Conservation (phyloP, 30 jellyfish, hydroid and myxozoan species). For the Aurelia coerulea region DNA sequence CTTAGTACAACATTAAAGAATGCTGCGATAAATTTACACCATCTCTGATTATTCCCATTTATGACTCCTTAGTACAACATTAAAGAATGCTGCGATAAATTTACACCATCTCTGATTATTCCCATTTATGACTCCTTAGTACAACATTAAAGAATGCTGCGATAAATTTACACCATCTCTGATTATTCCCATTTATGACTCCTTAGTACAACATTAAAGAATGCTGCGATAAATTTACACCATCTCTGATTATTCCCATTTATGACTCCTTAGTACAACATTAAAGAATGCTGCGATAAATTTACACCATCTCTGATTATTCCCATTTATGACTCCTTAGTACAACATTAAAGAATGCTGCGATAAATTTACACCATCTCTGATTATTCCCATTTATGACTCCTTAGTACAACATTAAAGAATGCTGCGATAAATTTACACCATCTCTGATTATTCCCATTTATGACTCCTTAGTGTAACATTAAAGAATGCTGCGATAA, state of each 20-base stretch:
- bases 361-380: background rate
- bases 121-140: background rate
- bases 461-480: background rate
- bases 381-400: no score
- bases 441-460: no score
- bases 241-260: no score
- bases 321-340: no score
- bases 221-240: background rate
- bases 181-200: no score
- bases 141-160: background rate
- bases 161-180: background rate
- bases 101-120: no score
- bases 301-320: no score
- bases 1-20: background rate
- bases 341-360: background rate
- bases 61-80: background rate
- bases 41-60: no score
- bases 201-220: background rate
- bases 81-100: no score
- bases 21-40: background rate
- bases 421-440: no score
- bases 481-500: background rate
- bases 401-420: background rate
- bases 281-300: background rate
- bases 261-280: background rate